phyloP scores from a whole-genome alignment of 2,888 invertebrate genomes.

The Ferrisia virgata region DNA sequence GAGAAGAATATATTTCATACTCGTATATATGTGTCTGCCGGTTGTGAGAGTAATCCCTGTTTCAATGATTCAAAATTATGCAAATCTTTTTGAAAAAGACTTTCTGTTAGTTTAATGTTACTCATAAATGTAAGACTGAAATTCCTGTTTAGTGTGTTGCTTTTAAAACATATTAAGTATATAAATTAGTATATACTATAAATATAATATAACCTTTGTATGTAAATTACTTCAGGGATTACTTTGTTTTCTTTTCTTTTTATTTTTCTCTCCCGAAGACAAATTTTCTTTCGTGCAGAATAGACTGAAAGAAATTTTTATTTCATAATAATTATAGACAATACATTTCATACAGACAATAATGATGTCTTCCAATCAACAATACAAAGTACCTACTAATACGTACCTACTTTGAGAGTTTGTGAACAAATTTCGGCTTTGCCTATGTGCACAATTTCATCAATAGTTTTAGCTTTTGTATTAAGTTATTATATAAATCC shows the following conservation, averaged over 20 bases:
- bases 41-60: slow-evolving; percentile 21
- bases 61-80: neutral
- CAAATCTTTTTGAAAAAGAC: neutral
- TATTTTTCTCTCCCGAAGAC: neutral
- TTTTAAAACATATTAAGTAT: neutral
- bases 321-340: slow-evolving; percentile 4
- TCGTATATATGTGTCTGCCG: neutral
- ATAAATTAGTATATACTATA: too few relatives aligned
- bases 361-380: slow-evolving; percentile 36
- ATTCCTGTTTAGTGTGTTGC: neutral
- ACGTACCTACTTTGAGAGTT: neutral
- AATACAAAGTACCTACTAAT: neutral
- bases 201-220: neutral
- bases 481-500: neutral
- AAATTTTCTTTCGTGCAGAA: neutral
- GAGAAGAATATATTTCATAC: neutral
- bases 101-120: neutral
- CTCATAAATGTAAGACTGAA: slow-evolving; percentile 19
- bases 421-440: slow-evolving; percentile 6
- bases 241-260: neutral
- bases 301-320: slow-evolving; percentile 12
- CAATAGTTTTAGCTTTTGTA: slow-evolving; percentile 33
- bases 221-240: neutral
- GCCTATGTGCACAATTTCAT: neutral
- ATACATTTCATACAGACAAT: slow-evolving; percentile 33